Percentiles rank a stretch among this genome's conserved stretches.
phyloP scores from a whole-genome alignment of 2,888 invertebrate species.

The Thera obeliscata region DNA sequence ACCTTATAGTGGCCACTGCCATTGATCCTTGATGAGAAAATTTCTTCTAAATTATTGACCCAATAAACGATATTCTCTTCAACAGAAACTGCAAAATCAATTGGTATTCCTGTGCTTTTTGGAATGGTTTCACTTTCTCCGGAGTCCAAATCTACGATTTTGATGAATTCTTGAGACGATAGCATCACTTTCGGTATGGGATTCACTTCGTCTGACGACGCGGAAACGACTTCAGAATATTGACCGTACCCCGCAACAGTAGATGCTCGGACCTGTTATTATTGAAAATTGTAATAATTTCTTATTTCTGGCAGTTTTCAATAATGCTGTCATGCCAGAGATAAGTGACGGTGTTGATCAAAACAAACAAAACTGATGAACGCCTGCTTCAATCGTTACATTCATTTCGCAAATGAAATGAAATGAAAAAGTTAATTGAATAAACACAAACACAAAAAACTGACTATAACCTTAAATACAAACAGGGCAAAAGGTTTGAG shows the following conservation, averaged over 20 bases:
- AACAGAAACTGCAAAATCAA: constrained; percentile 87
- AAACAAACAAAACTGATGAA: no score
- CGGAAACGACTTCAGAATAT: constrained; percentile 86
- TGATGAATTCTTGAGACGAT: constrained; percentile 89
- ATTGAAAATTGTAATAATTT: background rate
- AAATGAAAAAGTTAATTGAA: no score
- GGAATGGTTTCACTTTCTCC: constrained; percentile 85
- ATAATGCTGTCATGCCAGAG: no score
- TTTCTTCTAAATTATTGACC: constrained; percentile 91
- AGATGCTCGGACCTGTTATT: constrained; percentile 90
- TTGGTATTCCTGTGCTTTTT: constrained; percentile 87
- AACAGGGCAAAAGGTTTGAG: no score
- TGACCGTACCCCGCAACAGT: constrained; percentile 91
- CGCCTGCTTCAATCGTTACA: no score
- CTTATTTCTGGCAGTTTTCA: background rate
- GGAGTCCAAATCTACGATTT: constrained; percentile 90
- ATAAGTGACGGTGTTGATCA: no score
- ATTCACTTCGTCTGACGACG: constrained; percentile 87
- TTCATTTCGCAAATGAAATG: no score
- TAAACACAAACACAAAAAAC: no score
- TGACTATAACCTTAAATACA: no score
- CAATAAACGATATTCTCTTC: constrained; percentile 91
- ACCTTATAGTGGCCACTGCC: constrained; percentile 82
- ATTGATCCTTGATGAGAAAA: constrained; percentile 86
- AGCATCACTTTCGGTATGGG: constrained; percentile 92